Conservation (phyloP, 2,888 invertebrate species). For the Ormyrus pomaceus region DNA sequence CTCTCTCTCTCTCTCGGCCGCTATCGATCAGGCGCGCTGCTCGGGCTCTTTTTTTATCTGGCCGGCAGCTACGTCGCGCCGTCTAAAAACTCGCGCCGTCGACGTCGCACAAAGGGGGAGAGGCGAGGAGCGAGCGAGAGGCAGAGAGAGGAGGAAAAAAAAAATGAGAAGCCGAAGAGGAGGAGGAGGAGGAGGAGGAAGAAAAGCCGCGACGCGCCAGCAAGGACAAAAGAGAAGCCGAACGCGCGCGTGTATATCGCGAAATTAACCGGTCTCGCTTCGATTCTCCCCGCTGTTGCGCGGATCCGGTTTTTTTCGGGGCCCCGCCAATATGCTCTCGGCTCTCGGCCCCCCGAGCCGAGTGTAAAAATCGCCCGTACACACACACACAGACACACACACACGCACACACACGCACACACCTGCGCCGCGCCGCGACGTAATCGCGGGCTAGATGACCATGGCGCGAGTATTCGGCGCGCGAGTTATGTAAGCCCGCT, state of each 20-base stretch:
- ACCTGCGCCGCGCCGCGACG: too few relatives aligned
- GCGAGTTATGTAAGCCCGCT: too few relatives aligned
- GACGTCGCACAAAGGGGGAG: constrained; percentile 33
- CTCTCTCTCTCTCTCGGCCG: constrained; percentile 32
- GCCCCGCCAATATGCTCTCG: not conserved
- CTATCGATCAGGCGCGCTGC: constrained; percentile 44
- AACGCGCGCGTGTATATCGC: constrained; percentile 16
- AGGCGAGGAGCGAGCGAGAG: constrained; percentile 23
- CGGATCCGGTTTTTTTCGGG: constrained; percentile 48
- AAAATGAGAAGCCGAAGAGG: constrained; percentile 21
- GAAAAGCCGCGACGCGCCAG: constrained; percentile 24
- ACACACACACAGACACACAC: too few relatives aligned
- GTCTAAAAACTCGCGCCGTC: constrained; percentile 54
- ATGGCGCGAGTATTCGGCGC: too few relatives aligned
- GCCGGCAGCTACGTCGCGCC: constrained; percentile 28
- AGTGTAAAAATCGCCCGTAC: too few relatives aligned
- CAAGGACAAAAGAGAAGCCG: constrained; percentile 40
- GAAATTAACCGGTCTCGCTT: constrained; percentile 52
- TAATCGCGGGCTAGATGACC: too few relatives aligned
- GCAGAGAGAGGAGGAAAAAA: constrained; percentile 26
- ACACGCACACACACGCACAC: too few relatives aligned
- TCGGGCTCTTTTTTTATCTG: constrained; percentile 43
- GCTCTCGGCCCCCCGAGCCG: too few relatives aligned
- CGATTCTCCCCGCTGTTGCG: constrained; percentile 18
- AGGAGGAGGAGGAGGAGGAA: constrained; percentile 12